Evolutionary conservation across 2,888 invertebrate genomes (phyloP), one percentile per base, ranked within the genome.

Genomic region (Drosophila ochracea): DNA sequence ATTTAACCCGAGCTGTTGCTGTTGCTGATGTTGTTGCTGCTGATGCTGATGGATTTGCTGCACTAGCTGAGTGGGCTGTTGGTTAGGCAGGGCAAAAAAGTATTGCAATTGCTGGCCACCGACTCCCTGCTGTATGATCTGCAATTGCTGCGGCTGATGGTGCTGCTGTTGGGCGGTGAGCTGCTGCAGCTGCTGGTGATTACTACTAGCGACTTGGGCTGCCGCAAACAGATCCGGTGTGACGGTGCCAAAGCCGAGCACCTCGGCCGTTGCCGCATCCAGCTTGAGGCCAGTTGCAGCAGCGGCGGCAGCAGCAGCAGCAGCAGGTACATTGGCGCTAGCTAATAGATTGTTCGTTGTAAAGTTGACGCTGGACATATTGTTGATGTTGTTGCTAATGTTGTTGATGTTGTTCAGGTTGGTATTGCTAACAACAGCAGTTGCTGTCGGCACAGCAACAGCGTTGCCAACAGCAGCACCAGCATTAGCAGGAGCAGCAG

Each of bases 81-180:
- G 90, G 0, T 90, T 83, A 11, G 91, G 92, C 60, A 91, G 53
- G 25, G 92, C 90, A 13, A 91, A 92, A 33, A 92, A 91, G 49
- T 91, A 92, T 58, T 92, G 92, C 69, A 92, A 33, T 60, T 92
- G 92, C 67, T 92, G 92, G 33, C 83, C 84, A 4, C 92, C 91
- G 7, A 78, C 78, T 6, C 89, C 81, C n/a, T 92, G 91, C 62
- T 91, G 91, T 55, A 92, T 85, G n/a, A 92, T 92, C 76, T 92
- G 92, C 49, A 92, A 67, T 39, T 91, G 91, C 59, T 84, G 86
- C 19, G 81, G 91, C 25, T 88, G 88, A 61, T 87, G 87, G 57
- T 84, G 54, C 21, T 53, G 87, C 59, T 84, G 90, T 47, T 88
- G 88, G 37, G 88, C 72, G 19, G 73, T 74, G 4, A 77, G 50